These are phyloP conservation scores for Hofmannophila pseudospretella DNA, from an alignment of 2,888 invertebrate species.

Conservation along the genomic window DNA sequence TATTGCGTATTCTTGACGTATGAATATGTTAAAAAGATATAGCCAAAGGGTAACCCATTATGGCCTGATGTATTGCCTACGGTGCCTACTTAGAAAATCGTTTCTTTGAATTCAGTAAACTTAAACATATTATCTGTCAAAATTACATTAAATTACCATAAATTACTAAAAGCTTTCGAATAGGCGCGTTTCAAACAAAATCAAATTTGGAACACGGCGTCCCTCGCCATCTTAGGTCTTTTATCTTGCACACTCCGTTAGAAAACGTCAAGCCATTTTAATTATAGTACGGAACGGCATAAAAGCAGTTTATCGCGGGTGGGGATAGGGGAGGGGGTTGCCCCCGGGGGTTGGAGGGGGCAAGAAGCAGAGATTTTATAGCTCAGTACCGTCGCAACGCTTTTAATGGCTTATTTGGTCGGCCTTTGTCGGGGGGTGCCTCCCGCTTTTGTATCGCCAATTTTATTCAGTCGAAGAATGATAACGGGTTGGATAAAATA, in stretches of 20 bases:
- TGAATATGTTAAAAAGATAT: too few relatives aligned
- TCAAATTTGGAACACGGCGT: constrained; percentile 20
- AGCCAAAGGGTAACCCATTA: too few relatives aligned
- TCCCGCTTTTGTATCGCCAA: constrained; percentile 59
- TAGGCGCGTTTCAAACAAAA: constrained; percentile 22
- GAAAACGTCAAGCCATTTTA: constrained; percentile 71
- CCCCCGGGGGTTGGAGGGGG: constrained; percentile 40
- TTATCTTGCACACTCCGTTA: constrained; percentile 39
- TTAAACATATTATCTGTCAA: too few relatives aligned
- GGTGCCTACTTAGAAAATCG: too few relatives aligned
- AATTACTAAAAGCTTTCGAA: constrained; percentile 6
- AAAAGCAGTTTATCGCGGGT: constrained; percentile 71
- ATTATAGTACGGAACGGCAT: constrained; percentile 70
- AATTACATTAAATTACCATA: too few relatives aligned
- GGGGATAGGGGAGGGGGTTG: constrained; percentile 16
- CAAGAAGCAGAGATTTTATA: constrained; percentile 77
- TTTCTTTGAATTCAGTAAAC: too few relatives aligned
- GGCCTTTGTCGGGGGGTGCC: constrained; percentile 57
- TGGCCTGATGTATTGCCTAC: too few relatives aligned
- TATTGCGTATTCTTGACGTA: too few relatives aligned
- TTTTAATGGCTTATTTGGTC: constrained; percentile 77
- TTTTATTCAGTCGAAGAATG: constrained; percentile 61
- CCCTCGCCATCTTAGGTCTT: constrained; percentile 35
- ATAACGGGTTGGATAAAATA: constrained; percentile 42
- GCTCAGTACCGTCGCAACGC: constrained; percentile 67